A percentile compares a stretch with the other conserved stretches of the same genome.
Conservation (phyloP, 2,113 vertebrate genomes). For the Phrynosoma platyrhinos region DNA sequence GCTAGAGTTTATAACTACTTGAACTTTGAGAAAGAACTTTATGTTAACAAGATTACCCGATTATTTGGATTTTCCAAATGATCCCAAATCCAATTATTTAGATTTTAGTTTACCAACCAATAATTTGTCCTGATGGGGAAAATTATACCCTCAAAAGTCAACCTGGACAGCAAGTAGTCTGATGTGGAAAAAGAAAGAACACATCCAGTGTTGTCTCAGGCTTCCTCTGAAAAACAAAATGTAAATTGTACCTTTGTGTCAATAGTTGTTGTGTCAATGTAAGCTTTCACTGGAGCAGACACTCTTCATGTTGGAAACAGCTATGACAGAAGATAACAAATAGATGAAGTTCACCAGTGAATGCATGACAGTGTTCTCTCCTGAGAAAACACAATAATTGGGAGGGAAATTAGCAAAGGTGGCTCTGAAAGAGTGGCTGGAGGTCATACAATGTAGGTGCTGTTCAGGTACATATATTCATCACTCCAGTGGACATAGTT, state of each 20-base stretch:
- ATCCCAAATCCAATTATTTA: not conserved
- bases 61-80: slow-evolving; percentile 4
- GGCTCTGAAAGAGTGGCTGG: slow-evolving; percentile 63
- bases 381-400: slow-evolving; percentile 77
- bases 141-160: slow-evolving; percentile 40
- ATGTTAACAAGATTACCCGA: not conserved
- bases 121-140: slow-evolving; percentile 55
- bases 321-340: slow-evolving; percentile 74
- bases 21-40: not conserved
- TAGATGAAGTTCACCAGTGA: slow-evolving; percentile 61
- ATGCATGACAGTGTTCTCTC: slow-evolving; percentile 71
- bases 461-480: slow-evolving; percentile 62
- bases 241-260: slow-evolving; percentile 66
- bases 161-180: slow-evolving; percentile 29
- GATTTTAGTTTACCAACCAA: slow-evolving; percentile 44
- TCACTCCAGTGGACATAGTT: slow-evolving; percentile 63
- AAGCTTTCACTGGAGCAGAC: slow-evolving; percentile 70
- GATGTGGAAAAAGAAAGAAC: slow-evolving; percentile 12
- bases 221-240: slow-evolving; percentile 71
- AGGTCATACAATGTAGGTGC: slow-evolving; percentile 52
- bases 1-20: not conserved
- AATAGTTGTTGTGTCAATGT: slow-evolving; percentile 67
- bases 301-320: slow-evolving; percentile 50
- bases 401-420: slow-evolving; percentile 75
- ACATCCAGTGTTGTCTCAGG: slow-evolving; percentile 68